These are phyloP conservation scores for Ypsolopha scabrella DNA, from an alignment of 2,888 invertebrate genomes.

Conservation along the genomic window DNA sequence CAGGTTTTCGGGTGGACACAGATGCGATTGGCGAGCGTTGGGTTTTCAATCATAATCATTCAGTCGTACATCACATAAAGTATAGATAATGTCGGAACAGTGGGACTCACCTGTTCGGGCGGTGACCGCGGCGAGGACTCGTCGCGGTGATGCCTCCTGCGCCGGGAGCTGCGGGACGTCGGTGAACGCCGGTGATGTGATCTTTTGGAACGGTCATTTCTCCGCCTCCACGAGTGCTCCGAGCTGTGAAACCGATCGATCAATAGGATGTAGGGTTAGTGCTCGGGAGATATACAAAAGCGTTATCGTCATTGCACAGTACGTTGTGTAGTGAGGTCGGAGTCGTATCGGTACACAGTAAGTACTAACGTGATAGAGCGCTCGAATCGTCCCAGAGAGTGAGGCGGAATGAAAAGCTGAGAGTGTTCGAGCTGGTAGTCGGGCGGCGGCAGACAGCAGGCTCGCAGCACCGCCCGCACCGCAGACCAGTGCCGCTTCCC, in stretches of 20 bases:
- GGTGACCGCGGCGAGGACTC: conserved; percentile 60
- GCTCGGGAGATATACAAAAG: conserved; percentile 18
- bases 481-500: conserved; percentile 39
- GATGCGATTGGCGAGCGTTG: conserved; percentile 35
- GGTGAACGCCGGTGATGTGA: conserved; percentile 87
- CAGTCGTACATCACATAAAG: conserved; percentile 32
- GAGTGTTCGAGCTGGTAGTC: conserved; percentile 32
- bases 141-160: conserved; percentile 73
- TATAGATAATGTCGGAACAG: background rate
- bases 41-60: conserved; percentile 33
- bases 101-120: conserved; percentile 56
- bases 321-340: conserved; percentile 45
- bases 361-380: conserved; percentile 54
- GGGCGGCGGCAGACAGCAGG: conserved; percentile 53
- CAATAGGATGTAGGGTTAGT: conserved; percentile 68
- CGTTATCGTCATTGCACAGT: conserved; percentile 17
- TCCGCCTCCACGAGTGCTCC: conserved; percentile 82
- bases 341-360: conserved; percentile 15
- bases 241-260: conserved; percentile 75
- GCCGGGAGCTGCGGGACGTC: conserved; percentile 73
- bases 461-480: conserved; percentile 41
- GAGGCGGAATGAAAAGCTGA: conserved; percentile 33
- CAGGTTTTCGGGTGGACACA: conserved; percentile 56
- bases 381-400: conserved; percentile 31
- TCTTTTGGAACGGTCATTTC: conserved; percentile 87